These are phyloP conservation scores for Tenthredo livida DNA, from an alignment of 2,888 invertebrate genomes.

Conservation along the genomic window DNA sequence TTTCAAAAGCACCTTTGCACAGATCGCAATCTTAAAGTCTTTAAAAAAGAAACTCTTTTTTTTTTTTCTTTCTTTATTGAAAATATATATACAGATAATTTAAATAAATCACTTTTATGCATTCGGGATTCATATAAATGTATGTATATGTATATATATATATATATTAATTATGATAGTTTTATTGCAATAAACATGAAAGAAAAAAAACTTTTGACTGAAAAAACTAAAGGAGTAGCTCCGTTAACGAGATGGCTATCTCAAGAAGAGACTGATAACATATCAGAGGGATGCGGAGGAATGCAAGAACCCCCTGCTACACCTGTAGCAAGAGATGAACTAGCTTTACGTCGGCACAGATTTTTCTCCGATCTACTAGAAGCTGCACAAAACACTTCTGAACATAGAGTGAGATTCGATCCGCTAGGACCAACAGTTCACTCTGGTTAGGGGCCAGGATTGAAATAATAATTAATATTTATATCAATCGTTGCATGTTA, in stretches of 20 bases:
- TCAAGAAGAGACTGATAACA: slow-evolving; percentile 75
- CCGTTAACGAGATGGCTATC: slow-evolving; percentile 68
- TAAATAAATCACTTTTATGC: background rate
- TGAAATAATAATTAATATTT: slow-evolving; percentile 37
- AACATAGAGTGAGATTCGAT: slow-evolving; percentile 88
- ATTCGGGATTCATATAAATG: background rate
- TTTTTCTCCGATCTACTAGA: slow-evolving; percentile 89
- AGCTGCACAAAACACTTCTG: slow-evolving; percentile 86
- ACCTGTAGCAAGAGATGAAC: slow-evolving; percentile 88
- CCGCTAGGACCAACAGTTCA: slow-evolving; percentile 85
- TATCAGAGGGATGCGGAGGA: slow-evolving; percentile 78
- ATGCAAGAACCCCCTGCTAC: slow-evolving; percentile 86
- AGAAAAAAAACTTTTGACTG: background rate
- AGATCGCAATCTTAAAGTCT: background rate
- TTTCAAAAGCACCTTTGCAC: background rate
- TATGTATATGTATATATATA: background rate
- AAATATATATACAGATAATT: background rate
- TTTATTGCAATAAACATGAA: background rate
- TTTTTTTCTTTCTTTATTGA: background rate
- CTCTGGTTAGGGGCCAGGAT: slow-evolving; percentile 79
- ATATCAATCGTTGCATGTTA: slow-evolving; percentile 49
- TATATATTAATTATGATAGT: no score
- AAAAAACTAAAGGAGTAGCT: slow-evolving; percentile 34
- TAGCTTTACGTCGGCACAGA: slow-evolving; percentile 87
- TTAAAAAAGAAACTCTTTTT: background rate